phyloP scores from a whole-genome alignment of 2,888 invertebrate genomes.

The Sisyra nigra region DNA sequence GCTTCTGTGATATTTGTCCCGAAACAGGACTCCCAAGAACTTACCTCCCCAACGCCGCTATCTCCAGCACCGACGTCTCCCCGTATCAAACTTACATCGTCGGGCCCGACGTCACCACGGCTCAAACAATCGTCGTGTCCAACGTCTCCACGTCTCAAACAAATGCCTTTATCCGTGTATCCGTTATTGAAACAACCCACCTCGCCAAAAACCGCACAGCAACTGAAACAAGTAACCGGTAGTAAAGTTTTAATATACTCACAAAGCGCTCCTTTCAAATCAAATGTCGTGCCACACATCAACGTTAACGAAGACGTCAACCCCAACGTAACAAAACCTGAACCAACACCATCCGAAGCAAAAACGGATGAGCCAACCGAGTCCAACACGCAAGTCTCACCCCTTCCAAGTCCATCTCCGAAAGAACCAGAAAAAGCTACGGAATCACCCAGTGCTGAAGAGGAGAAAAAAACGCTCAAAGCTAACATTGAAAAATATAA shows the following conservation, averaged over 20 bases:
- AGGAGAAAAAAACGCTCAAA: constrained; percentile 18
- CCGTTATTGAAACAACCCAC: constrained; percentile 41
- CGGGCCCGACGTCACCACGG: constrained; percentile 63
- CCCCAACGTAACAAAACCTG: constrained; percentile 27
- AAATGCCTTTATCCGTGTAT: constrained; percentile 34
- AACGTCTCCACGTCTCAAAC: constrained; percentile 47
- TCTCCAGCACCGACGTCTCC: constrained; percentile 46
- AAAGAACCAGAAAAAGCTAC: constrained; percentile 23
- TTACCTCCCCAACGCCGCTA: constrained; percentile 40
- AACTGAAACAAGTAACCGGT: constrained; percentile 39
- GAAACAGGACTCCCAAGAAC: constrained; percentile 49
- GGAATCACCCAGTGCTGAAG: constrained; percentile 23
- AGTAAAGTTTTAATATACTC: constrained; percentile 38
- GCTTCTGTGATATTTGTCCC: constrained; percentile 86
- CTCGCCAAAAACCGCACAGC: constrained; percentile 37
- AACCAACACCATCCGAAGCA: not conserved
- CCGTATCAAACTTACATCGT: constrained; percentile 40
- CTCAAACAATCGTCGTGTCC: constrained; percentile 53
- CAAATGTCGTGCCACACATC: constrained; percentile 33
- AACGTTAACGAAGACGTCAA: constrained; percentile 7
- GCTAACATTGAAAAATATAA: constrained; percentile 27
- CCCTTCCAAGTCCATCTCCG: constrained; percentile 6
- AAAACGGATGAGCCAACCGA: constrained; percentile 20
- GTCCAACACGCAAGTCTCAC: constrained; percentile 24
- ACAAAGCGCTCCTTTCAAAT: constrained; percentile 25